Conservation (phyloP, 2,888 invertebrate genomes). For the Heliconius sara region DNA sequence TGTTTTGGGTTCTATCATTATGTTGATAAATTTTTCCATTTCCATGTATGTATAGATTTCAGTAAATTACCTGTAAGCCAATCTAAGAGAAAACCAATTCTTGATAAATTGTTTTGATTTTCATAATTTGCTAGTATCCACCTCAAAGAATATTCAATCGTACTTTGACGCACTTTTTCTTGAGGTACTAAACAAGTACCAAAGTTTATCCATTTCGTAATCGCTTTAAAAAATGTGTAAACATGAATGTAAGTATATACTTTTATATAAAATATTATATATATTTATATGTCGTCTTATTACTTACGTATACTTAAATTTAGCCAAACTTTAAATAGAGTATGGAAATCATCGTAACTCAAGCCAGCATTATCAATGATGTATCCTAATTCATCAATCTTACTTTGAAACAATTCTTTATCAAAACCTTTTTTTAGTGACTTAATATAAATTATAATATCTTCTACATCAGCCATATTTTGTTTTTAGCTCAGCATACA, state of each 20-base stretch:
- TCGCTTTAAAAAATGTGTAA: conserved; percentile 58
- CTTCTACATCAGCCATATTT: conserved; percentile 70
- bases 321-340: conserved; percentile 76
- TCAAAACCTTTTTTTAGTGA: conserved; percentile 75
- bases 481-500: conserved; percentile 11
- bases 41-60: background rate
- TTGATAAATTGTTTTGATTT: conserved; percentile 61
- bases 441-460: conserved; percentile 75
- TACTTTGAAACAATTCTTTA: conserved; percentile 73
- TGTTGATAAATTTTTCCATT: no score
- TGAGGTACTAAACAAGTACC: conserved; percentile 74
- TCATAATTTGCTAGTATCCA: conserved; percentile 73
- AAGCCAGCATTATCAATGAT: conserved; percentile 67
- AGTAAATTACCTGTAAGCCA: conserved; percentile 72
- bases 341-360: conserved; percentile 71
- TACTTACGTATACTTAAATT: conserved; percentile 79
- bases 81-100: conserved; percentile 70
- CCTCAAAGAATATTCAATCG: conserved; percentile 69
- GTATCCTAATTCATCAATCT: conserved; percentile 69
- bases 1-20: no score
- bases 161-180: conserved; percentile 63
- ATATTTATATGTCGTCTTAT: background rate
- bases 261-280: background rate
- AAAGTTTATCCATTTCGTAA: conserved; percentile 73
- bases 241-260: background rate